Evolutionary conservation across 2,113 vertebrate genomes (phyloP).

Genomic region (Dromiciops gliroides): DNA sequence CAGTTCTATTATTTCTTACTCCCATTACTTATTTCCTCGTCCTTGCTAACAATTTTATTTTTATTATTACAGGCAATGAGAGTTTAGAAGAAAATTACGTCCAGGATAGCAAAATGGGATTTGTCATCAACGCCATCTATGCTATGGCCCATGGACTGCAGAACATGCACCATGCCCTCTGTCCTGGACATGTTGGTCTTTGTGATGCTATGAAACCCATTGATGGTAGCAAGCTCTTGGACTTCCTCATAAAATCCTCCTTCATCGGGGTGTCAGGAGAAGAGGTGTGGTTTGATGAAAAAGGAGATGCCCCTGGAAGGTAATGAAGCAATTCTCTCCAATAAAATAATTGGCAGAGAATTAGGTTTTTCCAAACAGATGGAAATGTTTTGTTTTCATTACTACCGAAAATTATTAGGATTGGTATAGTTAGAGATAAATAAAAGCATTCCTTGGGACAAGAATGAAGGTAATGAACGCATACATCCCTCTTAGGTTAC

Average conservation of each 20-base stretch:
- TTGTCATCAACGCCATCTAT: slow-evolving; percentile 99
- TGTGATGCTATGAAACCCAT: slow-evolving; percentile 98
- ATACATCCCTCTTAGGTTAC: background rate
- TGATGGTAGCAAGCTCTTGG: slow-evolving; percentile 96
- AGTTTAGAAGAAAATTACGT: slow-evolving; percentile 97
- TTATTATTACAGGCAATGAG: slow-evolving; percentile 89
- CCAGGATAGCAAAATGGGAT: slow-evolving; percentile 99
- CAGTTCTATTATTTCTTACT: background rate
- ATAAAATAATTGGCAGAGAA: background rate
- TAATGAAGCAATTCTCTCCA: slow-evolving; percentile 74
- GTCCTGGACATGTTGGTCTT: slow-evolving; percentile 90
- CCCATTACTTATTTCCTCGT: background rate
- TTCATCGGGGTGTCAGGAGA: slow-evolving; percentile 96
- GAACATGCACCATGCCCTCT: slow-evolving; percentile 94
- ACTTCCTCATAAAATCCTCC: slow-evolving; percentile 95
- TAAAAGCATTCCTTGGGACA: background rate
- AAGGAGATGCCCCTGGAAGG: slow-evolving; percentile 98
- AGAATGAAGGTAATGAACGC: background rate
- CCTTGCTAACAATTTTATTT: slow-evolving; percentile 2
- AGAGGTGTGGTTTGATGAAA: slow-evolving; percentile 97
- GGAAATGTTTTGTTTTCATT: background rate
- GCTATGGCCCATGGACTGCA: slow-evolving; percentile 98
- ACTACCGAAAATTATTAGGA: background rate
- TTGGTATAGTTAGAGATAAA: background rate
- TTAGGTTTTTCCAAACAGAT: background rate